Conservation (phyloP, 2,888 invertebrate species). For the Diaperis boleti region DNA sequence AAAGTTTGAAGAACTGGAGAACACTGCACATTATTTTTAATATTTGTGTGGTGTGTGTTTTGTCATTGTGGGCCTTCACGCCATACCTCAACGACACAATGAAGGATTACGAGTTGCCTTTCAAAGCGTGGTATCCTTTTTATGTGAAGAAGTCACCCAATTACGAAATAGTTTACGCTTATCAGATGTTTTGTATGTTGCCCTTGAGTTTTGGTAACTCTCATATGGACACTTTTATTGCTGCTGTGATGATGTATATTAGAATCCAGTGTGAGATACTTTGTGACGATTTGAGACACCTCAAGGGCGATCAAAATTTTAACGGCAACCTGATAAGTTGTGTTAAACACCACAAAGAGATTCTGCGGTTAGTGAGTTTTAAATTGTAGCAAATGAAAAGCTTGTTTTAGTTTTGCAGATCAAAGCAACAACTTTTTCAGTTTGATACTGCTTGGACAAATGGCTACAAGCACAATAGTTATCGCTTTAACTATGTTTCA, state of each 20-base stretch:
- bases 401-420: conserved; percentile 3
- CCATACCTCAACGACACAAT: background rate
- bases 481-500: conserved; percentile 28
- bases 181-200: conserved; percentile 23
- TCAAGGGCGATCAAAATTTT: conserved; percentile 1
- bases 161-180: conserved; percentile 37
- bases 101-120: conserved; percentile 7
- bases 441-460: conserved; percentile 5
- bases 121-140: conserved; percentile 37
- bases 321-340: conserved; percentile 5
- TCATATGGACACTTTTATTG: conserved; percentile 5
- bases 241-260: conserved; percentile 18
- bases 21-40: background rate
- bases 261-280: conserved; percentile 21
- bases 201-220: background rate
- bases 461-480: conserved; percentile 9
- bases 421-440: conserved; percentile 9
- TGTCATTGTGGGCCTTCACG: background rate
- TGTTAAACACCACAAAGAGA: conserved; percentile 17
- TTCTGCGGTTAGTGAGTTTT: conserved; percentile 12
- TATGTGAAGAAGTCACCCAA: conserved; percentile 20
- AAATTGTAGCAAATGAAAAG: background rate
- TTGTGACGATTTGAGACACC: conserved; percentile 27
- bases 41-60: background rate
- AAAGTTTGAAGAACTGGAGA: conserved; percentile 28